Base-by-base conservation (phyloP, 2,888 invertebrate species). In the Ceraclea dissimilis region DNA sequence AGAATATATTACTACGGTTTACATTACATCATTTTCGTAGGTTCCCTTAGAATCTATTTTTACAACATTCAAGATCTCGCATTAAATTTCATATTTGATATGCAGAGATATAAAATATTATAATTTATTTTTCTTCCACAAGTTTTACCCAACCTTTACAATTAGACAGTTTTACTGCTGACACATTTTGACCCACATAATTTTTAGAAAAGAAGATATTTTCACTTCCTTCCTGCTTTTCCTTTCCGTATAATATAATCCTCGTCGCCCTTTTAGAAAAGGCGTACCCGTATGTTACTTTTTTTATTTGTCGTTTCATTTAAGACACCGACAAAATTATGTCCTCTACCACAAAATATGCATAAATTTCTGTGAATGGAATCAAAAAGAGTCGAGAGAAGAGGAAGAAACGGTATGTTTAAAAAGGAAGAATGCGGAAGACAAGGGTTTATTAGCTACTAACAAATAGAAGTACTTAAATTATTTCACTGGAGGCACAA, bases 101-200 rank as follows among this genome's bases (percentile, higher is more conserved):
- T 26, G 10, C 26, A 26, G 26, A 6, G 26, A 26, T 26, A 26
- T 26, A 6, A 26, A 6, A 26, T 26, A 26, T 10, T 4, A 26
- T 26, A 26, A 26, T 26, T 6, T 26, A 26, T 10, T 6, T 26
- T 26, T 26, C 26, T 10, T 26, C 26, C 26, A 26, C 26, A 4
- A 26, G 4, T 26, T 26, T 39, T 8, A 8, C 16, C 39, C 5
- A 16, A 39, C 39, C 13, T 39, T 4, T 39, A 5, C 39, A 39
- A 39, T 39, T 39, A 39, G 39, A 39, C 39, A 39, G 39, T 39
- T 39, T 39, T 39, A 39, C 39, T n/a, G 16, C 39, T 39, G 39
- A 39, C 13, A 16, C 39, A 39, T 39, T 39, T 16, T 39, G 39
- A 39, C 39, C 39, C 39, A 13, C 39, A 39, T 39, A 39, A 8